Conservation (phyloP, 2,113 vertebrate genomes). For the Hylia prasina region DNA sequence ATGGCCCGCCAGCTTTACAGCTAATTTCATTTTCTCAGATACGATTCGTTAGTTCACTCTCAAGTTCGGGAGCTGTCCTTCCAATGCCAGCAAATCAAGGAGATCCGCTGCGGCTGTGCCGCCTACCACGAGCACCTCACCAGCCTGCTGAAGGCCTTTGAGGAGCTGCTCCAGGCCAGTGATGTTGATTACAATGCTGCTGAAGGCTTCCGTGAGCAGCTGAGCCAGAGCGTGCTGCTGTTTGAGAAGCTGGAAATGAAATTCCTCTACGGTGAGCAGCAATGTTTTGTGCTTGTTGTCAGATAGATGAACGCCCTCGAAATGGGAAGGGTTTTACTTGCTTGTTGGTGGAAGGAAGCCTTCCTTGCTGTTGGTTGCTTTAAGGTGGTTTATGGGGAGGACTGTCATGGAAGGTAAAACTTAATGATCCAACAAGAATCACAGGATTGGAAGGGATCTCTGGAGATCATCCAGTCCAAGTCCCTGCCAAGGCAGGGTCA, state of each 20-base stretch:
- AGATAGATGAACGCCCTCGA: rapidly evolving
- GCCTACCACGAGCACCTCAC: constrained; percentile 79
- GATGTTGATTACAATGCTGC: constrained; percentile 78
- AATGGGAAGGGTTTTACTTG: neutral
- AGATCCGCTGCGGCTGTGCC: constrained; percentile 75
- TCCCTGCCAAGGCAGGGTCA: neutral
- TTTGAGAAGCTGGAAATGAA: constrained; percentile 80
- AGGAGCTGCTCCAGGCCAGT: constrained; percentile 82
- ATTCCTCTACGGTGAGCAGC: constrained; percentile 76
- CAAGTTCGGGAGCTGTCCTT: constrained; percentile 86
- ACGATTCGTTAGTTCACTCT: constrained; percentile 84
- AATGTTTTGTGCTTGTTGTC: neutral
- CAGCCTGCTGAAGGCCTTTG: constrained; percentile 78
- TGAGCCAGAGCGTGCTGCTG: constrained; percentile 76
- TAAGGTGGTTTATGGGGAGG: neutral
- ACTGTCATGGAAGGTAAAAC: neutral
- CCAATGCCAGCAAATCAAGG: constrained; percentile 85
- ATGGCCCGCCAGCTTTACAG: constrained; percentile 37
- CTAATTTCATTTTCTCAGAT: constrained; percentile 69
- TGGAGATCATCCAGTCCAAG: neutral
- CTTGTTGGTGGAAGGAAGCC: neutral
- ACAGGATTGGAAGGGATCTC: neutral
- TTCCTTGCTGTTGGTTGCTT: neutral
- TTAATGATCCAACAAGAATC: neutral
- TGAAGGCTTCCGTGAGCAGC: constrained; percentile 81